Evolutionary conservation across 1,140 invertebrate species (phyloP), one percentile per base, ranked within the genome.

Genomic region (Neuroterus valhalla): DNA sequence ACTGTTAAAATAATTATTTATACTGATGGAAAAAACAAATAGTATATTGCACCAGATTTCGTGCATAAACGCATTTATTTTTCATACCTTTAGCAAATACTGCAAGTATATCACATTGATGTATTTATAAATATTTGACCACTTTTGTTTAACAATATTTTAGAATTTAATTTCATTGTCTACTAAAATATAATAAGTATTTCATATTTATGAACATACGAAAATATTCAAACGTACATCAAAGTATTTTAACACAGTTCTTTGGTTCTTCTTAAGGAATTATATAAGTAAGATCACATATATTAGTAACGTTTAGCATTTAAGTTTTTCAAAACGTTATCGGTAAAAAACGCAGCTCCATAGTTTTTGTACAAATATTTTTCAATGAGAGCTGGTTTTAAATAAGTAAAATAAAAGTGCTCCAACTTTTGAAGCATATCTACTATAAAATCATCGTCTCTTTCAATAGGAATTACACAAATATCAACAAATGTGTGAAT

Each of bases 361-460:
- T 62, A 46, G n/a, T 48, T 42, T 66, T 66, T 75, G 19, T 75
- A 75, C 43, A 75, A 5, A 71, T 71, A 75, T 72, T 72, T 69
- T 76, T 17, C 46, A 71, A 42, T 38, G 71, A n/a, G 46, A 69
- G 70, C n/a, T 42, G 48, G 68, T 50, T 50, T 26, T 38, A 78
- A 75, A 44, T 75, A 52, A 42, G 70, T 62, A 2, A 67, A 31
- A 71, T 72, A 78, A 17, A 75, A 75, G 12, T 45, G 19, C 6
- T 71, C 46, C 8, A 75, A 50, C 23, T 4, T 31, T 26, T 70
- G 38, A 3, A 71, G 19, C 62, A 71, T 71, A 42, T 71, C 14
- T 66, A 19, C 21, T 15, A 75, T 78, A 55, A 78, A 78, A 38
- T 11, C 15, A 21, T 78, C 70, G 55, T 78, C 55, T 75, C 71